phyloP scores from a whole-genome alignment of 1,140 invertebrate genomes.

The Piezodorus guildinii region DNA sequence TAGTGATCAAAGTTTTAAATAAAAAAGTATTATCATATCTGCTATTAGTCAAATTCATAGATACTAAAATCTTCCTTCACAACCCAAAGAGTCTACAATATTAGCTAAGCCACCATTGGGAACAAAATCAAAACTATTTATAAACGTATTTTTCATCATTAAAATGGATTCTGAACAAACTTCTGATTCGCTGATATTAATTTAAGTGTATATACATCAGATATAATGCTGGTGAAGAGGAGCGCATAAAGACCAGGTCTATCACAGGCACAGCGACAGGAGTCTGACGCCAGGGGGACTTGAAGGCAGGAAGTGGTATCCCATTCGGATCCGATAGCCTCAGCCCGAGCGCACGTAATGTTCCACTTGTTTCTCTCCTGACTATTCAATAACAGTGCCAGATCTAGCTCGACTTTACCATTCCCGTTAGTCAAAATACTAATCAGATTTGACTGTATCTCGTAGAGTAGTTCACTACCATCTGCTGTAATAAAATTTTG shows the following conservation, averaged over 20 bases:
- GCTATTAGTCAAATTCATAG: too few species aligned
- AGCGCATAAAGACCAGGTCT: constrained; percentile 21
- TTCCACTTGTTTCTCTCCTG: constrained; percentile 21
- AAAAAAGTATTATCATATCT: too few species aligned
- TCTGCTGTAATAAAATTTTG: constrained; percentile 17
- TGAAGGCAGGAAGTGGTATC: constrained; percentile 19
- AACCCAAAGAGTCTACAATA: too few species aligned
- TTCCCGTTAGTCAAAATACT: constrained; percentile 18
- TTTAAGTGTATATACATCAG: neutral
- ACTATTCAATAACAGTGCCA: constrained; percentile 8
- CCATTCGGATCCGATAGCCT: constrained; percentile 18
- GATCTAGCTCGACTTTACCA: constrained; percentile 1
- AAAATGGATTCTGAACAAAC: too few species aligned
- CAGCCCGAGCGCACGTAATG: constrained; percentile 15
- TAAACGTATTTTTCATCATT: too few species aligned
- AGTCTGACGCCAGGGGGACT: neutral
- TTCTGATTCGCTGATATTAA: too few species aligned
- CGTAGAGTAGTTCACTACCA: constrained; percentile 49
- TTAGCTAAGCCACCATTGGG: too few species aligned
- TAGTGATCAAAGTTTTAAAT: too few species aligned
- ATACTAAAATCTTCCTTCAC: too few species aligned
- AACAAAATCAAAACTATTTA: too few species aligned
- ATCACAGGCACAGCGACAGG: constrained; percentile 21
- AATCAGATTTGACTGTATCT: constrained; percentile 42
- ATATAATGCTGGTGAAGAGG: constrained; percentile 20